A percentile compares a stretch with the other conserved stretches of the same genome.
Conservation (phyloP, 2,888 invertebrate genomes). For the Mythimna ferrago region DNA sequence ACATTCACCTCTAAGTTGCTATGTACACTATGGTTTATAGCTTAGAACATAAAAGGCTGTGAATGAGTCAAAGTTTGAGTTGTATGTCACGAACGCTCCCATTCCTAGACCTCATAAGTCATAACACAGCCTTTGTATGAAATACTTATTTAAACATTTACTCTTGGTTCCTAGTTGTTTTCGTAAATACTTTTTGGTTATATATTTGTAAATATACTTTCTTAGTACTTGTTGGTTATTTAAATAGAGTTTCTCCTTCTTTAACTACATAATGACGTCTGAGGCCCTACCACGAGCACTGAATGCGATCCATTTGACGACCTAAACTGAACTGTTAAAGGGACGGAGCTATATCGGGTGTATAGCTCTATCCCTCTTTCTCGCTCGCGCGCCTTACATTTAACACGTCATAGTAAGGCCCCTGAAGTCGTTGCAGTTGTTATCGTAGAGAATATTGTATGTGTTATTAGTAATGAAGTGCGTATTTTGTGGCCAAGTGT, state of each 20-base stretch:
- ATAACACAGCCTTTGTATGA: conserved; percentile 18
- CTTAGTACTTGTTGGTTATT: not conserved
- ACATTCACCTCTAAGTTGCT: conserved; percentile 40
- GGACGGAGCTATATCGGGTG: no score
- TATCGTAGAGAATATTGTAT: not conserved
- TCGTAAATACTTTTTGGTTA: not conserved
- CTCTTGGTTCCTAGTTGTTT: conserved; percentile 18
- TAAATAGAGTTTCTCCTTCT: not conserved
- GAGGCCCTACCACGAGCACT: no score
- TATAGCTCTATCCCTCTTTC: no score
- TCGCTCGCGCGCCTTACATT: no score
- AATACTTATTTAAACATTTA: conserved; percentile 23
- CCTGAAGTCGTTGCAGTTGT: not conserved
- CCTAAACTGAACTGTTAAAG: no score
- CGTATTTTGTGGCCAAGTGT: conserved; percentile 3
- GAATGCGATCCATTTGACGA: no score
- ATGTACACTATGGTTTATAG: conserved; percentile 48
- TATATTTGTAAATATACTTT: not conserved
- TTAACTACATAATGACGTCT: not conserved
- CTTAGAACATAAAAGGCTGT: conserved; percentile 53
- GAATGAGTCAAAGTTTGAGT: conserved; percentile 32
- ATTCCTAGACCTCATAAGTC: conserved; percentile 35
- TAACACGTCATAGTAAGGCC: no score
- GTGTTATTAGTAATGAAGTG: conserved; percentile 8
- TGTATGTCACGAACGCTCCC: conserved; percentile 35